Evolutionary conservation across 1,140 invertebrate genomes (phyloP).

Genomic region (Oncopeltus fasciatus): DNA sequence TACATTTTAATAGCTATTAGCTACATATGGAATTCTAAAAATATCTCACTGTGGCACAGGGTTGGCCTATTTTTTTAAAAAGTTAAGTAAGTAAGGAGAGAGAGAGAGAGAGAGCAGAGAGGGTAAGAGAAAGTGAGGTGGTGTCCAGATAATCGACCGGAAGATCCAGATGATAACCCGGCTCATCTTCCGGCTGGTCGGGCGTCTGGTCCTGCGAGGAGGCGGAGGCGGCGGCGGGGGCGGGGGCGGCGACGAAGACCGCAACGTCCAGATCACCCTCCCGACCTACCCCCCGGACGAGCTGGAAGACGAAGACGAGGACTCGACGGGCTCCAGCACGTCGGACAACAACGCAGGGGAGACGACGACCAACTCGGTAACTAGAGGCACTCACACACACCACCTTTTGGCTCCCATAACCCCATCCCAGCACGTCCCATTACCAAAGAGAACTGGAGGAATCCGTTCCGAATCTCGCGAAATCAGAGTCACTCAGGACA

Average conservation of each 20-base stretch:
- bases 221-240: constrained; percentile 35
- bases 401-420: too few relatives aligned
- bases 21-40: too few relatives aligned
- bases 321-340: constrained; percentile 11
- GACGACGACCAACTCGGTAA: constrained; percentile 17
- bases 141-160: constrained; percentile 40
- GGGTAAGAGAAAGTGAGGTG: not conserved
- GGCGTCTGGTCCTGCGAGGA: constrained; percentile 43
- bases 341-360: constrained; percentile 17
- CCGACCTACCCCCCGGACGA: constrained; percentile 39
- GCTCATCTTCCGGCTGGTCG: constrained; percentile 47
- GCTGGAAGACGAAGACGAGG: constrained; percentile 31
- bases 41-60: too few relatives aligned
- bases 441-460: too few relatives aligned
- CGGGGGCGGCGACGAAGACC: constrained; percentile 30
- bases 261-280: constrained; percentile 36
- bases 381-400: too few relatives aligned
- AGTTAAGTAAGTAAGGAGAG: not conserved
- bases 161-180: constrained; percentile 55
- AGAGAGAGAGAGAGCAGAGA: not conserved
- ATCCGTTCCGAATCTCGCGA: too few relatives aligned
- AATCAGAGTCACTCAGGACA: too few relatives aligned
- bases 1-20: too few relatives aligned
- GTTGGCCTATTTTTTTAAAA: not conserved
- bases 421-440: too few relatives aligned